Evolutionary conservation across 2,797 vertebrate genomes (phyloP).

Genomic region (Toxotes lorentzi): DNA sequence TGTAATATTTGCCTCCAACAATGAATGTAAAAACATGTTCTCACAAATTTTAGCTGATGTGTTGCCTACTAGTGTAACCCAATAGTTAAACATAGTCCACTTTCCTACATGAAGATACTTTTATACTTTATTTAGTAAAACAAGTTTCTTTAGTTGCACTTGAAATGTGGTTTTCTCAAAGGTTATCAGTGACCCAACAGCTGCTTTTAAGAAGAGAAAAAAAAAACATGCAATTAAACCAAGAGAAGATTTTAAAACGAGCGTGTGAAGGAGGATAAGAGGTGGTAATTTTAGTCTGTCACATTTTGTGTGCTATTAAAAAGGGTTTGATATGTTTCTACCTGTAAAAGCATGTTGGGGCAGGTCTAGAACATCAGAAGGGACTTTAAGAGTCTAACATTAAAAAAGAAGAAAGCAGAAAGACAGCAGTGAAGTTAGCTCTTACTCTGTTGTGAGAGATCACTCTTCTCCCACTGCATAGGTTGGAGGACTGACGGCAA

Average conservation of each 20-base stretch:
- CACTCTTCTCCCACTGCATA: conserved; percentile 41
- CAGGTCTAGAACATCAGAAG: conserved; percentile 16
- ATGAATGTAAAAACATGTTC: conserved; percentile 18
- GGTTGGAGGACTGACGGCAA: conserved; percentile 45
- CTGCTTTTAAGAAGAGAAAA: conserved; percentile 14
- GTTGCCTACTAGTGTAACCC: conserved; percentile 15
- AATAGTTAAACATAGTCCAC: conserved; percentile 12
- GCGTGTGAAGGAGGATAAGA: conserved; percentile 25
- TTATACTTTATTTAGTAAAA: conserved; percentile 24
- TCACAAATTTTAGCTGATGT: conserved; percentile 5
- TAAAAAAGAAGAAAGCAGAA: conserved; percentile 33
- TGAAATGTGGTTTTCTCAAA: conserved; percentile 35
- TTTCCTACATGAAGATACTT: conserved; percentile 10
- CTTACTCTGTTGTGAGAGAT: conserved; percentile 38
- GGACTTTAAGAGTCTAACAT: conserved; percentile 15
- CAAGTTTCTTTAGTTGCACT: conserved; percentile 1
- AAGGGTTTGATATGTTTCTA: conserved; percentile 32
- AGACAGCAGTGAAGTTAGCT: conserved; percentile 21
- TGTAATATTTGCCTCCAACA: conserved; percentile 17
- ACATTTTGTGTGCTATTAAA: conserved; percentile 35
- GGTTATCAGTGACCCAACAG: conserved; percentile 13
- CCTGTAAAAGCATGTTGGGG: conserved; percentile 16
- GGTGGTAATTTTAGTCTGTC: conserved; percentile 24
- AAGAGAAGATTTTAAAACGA: conserved; percentile 23
- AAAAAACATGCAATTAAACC: conserved; percentile 20